phyloP scores from a whole-genome alignment of 2,888 invertebrate genomes.

The Orthosia gothica region DNA sequence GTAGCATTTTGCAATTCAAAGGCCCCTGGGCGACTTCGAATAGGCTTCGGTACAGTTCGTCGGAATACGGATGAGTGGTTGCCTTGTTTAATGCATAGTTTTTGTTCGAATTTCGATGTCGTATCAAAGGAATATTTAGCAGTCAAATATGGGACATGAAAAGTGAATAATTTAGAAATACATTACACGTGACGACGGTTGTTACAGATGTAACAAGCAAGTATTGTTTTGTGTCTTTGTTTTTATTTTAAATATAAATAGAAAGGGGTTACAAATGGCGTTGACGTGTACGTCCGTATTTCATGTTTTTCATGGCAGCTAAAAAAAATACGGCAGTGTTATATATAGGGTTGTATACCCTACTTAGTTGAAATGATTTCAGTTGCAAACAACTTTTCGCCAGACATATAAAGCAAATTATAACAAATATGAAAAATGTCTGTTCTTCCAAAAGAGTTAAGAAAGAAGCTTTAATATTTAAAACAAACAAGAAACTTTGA shows the following conservation, averaged over 20 bases:
- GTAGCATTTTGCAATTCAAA: conserved; percentile 84
- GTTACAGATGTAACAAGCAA: conserved; percentile 19
- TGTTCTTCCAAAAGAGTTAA: conserved; percentile 40
- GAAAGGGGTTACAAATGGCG: conserved; percentile 31
- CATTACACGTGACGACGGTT: conserved; percentile 23
- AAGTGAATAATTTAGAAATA: conserved; percentile 52
- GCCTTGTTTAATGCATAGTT: conserved; percentile 73
- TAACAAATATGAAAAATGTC: conserved; percentile 23
- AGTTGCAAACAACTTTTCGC: neutral
- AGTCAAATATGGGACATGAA: conserved; percentile 51
- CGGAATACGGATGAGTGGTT: conserved; percentile 76
- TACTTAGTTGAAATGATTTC: neutral
- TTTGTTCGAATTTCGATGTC: conserved; percentile 54
- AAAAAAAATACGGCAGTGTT: neutral
- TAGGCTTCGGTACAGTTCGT: conserved; percentile 74
- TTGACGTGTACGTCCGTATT: conserved; percentile 14
- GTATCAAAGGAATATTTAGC: conserved; percentile 60
- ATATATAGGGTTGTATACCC: too few species aligned
- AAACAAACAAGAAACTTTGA: conserved; percentile 44
- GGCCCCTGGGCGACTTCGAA: conserved; percentile 71
- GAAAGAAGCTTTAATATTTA: conserved; percentile 52
- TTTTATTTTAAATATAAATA: neutral
- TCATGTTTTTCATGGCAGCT: neutral
- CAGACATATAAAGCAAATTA: conserved; percentile 9
- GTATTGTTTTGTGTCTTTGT: conserved; percentile 25